Evolutionary conservation across 2,888 invertebrate genomes (phyloP).

Genomic region (Dicyrtoma fusca): DNA sequence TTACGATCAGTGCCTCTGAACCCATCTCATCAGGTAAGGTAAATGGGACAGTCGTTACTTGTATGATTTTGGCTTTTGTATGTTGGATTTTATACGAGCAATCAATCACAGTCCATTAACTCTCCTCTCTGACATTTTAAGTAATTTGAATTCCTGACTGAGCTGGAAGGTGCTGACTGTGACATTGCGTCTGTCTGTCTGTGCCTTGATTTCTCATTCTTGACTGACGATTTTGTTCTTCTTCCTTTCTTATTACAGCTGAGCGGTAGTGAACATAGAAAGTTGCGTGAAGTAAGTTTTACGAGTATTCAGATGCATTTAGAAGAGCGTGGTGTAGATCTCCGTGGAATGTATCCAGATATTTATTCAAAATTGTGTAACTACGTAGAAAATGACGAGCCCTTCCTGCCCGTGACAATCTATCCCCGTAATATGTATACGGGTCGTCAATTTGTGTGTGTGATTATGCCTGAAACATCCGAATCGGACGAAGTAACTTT

Average conservation of each 20-base stretch:
- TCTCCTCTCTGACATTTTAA: too few species aligned
- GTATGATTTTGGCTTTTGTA: too few species aligned
- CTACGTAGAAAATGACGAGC: conserved; percentile 78
- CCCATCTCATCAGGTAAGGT: conserved; percentile 48
- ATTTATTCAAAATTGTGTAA: conserved; percentile 78
- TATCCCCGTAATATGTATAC: conserved; percentile 80
- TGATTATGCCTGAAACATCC: conserved; percentile 80
- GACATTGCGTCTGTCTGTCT: neutral
- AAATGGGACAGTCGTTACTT: neutral
- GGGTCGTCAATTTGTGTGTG: conserved; percentile 84
- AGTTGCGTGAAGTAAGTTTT: conserved; percentile 75
- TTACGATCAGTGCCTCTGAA: conserved; percentile 54
- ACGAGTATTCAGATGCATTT: conserved; percentile 79
- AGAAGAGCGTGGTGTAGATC: conserved; percentile 75
- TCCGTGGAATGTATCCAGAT: conserved; percentile 85
- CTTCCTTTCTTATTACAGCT: too few species aligned
- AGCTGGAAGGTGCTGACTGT: too few species aligned
- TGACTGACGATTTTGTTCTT: too few species aligned
- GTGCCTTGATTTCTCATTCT: neutral
- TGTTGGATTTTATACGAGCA: neutral
- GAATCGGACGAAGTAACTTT: conserved; percentile 25
- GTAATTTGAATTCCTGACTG: neutral
- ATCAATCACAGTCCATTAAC: too few species aligned
- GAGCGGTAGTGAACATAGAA: conserved; percentile 57
- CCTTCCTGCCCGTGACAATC: conserved; percentile 84